phyloP scores from a whole-genome alignment of 35 echinoderm and acorn worm genomes.

The Holothuria glaberrima region DNA sequence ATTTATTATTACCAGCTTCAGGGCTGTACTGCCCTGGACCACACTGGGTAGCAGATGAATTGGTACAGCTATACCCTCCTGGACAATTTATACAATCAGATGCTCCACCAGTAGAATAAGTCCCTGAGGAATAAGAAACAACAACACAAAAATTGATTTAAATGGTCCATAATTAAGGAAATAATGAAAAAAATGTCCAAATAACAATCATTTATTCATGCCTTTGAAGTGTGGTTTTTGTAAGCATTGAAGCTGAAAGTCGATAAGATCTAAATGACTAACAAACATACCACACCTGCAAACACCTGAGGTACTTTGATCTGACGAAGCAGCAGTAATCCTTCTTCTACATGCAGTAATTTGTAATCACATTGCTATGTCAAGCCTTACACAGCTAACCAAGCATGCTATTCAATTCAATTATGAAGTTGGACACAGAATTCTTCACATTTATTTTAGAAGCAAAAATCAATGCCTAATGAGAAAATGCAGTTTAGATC shows the following conservation, averaged over 20 bases:
- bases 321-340: too few relatives aligned
- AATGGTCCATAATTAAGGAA: background rate
- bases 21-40: slow-evolving; percentile 82
- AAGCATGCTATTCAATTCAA: too few relatives aligned
- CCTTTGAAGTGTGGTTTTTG: background rate
- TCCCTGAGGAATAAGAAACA: slow-evolving; percentile 58
- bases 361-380: too few relatives aligned
- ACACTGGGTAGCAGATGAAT: slow-evolving; percentile 76
- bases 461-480: too few relatives aligned
- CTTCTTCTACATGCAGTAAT: too few relatives aligned
- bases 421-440: too few relatives aligned
- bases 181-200: background rate
- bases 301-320: too few relatives aligned
- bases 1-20: slow-evolving; percentile 66
- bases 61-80: slow-evolving; percentile 85
- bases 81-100: slow-evolving; percentile 72
- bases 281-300: too few relatives aligned
- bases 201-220: background rate
- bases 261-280: too few relatives aligned
- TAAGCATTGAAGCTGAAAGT: background rate
- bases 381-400: too few relatives aligned
- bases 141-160: background rate
- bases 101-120: slow-evolving; percentile 83
- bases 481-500: too few relatives aligned
- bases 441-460: too few relatives aligned